Evolutionary conservation across 2,888 invertebrate genomes (phyloP).

Genomic region (Nephrotoma flavescens): DNA sequence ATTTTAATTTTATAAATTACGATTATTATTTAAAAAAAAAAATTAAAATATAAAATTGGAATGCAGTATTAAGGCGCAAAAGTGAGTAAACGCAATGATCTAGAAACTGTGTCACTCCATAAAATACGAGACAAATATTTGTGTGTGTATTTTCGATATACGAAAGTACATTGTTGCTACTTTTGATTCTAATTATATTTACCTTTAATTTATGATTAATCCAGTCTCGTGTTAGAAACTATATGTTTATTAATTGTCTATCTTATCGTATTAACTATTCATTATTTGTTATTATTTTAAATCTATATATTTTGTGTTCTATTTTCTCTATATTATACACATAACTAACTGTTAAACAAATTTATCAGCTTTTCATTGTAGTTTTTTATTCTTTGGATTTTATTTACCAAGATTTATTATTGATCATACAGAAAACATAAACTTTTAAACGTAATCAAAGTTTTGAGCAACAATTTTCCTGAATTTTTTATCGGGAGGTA

Average conservation of each 20-base stretch:
- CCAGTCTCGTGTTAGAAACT: background rate
- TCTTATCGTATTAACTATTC: background rate
- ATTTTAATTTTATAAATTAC: slow-evolving; percentile 4
- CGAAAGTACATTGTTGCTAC: background rate
- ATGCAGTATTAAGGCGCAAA: slow-evolving; percentile 38
- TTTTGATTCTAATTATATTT: background rate
- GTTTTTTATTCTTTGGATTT: background rate
- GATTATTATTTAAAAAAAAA: background rate
- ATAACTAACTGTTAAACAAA: background rate
- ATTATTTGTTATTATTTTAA: background rate
- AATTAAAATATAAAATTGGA: background rate
- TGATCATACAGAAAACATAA: background rate
- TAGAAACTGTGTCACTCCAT: background rate
- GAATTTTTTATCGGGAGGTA: too few species aligned
- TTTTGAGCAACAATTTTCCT: too few species aligned
- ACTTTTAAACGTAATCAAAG: too few species aligned
- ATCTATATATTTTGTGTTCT: background rate
- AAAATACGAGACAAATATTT: background rate
- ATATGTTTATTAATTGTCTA: background rate
- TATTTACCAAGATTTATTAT: background rate
- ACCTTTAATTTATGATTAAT: background rate
- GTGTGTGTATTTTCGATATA: background rate
- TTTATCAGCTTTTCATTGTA: background rate
- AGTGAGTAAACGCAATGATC: slow-evolving; percentile 33
- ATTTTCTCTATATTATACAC: background rate